These are phyloP conservation scores for Podarcis cretensis DNA, from an alignment of 2,113 vertebrate species.

Conservation along the genomic window DNA sequence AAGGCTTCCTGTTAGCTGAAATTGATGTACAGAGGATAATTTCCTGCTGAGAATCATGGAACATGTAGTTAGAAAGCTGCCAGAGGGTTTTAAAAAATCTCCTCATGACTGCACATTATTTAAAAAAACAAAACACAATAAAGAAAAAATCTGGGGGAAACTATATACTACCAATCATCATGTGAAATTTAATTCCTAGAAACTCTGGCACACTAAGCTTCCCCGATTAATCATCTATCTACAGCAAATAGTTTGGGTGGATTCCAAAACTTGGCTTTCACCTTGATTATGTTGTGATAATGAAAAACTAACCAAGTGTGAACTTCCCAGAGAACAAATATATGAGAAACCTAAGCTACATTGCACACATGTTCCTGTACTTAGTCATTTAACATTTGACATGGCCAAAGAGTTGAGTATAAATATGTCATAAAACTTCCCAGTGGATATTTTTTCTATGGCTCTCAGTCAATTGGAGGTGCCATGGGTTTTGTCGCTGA, in stretches of 20 bases:
- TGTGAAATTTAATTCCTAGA: not conserved
- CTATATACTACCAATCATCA: too few species aligned
- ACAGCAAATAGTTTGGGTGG: not conserved
- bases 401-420: not conserved
- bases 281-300: not conserved
- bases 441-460: not conserved
- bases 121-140: not conserved
- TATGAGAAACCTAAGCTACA: not conserved
- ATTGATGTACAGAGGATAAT: too few species aligned
- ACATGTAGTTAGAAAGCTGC: not conserved
- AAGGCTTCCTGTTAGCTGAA: too few species aligned
- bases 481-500: not conserved
- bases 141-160: too few species aligned
- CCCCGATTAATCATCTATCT: not conserved
- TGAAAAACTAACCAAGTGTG: not conserved
- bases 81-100: not conserved
- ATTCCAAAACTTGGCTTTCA: not conserved
- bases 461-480: not conserved
- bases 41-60: too few species aligned
- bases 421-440: not conserved
- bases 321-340: not conserved
- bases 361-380: not conserved
- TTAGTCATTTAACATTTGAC: not conserved
- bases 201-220: not conserved
- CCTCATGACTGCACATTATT: not conserved